These are phyloP conservation scores for Marisa cornuarietis DNA, from an alignment of 1,140 invertebrate genomes.

Conservation along the genomic window DNA sequence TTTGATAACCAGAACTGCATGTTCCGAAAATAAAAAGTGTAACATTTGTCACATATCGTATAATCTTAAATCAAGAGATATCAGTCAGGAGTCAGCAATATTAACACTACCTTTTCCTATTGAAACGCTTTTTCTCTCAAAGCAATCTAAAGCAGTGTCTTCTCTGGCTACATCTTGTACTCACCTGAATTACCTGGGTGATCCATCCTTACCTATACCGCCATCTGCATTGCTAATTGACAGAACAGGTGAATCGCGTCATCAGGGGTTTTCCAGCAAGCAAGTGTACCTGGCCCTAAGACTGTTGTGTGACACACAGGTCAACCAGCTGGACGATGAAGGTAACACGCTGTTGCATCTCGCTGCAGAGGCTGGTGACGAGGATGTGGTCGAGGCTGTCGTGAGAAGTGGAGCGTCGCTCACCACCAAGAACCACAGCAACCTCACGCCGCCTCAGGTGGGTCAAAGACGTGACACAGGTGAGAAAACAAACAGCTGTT, in stretches of 20 bases:
- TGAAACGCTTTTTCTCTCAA: no score
- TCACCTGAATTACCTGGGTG: background rate
- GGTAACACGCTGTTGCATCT: background rate
- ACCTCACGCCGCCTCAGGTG: background rate
- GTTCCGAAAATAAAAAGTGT: background rate
- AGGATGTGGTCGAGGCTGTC: no score
- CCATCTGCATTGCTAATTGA: background rate
- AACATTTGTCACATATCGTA: no score
- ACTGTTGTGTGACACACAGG: slow-evolving; percentile 6
- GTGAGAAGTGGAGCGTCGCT: background rate
- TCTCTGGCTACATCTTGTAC: no score
- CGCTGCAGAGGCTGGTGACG: background rate
- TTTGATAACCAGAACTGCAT: background rate
- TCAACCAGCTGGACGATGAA: background rate
- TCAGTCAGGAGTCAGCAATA: no score
- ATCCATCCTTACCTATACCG: background rate
- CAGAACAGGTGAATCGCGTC: background rate
- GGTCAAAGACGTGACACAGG: background rate
- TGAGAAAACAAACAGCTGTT: background rate
- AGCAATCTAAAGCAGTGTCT: no score
- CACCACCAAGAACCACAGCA: background rate
- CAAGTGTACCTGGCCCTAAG: slow-evolving; percentile 3
- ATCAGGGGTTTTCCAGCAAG: background rate
- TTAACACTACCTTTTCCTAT: no score
- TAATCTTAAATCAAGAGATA: no score